These are phyloP conservation scores for Eulemur macaco DNA, from an alignment of 2,113 vertebrate species.

Conservation along the genomic window DNA sequence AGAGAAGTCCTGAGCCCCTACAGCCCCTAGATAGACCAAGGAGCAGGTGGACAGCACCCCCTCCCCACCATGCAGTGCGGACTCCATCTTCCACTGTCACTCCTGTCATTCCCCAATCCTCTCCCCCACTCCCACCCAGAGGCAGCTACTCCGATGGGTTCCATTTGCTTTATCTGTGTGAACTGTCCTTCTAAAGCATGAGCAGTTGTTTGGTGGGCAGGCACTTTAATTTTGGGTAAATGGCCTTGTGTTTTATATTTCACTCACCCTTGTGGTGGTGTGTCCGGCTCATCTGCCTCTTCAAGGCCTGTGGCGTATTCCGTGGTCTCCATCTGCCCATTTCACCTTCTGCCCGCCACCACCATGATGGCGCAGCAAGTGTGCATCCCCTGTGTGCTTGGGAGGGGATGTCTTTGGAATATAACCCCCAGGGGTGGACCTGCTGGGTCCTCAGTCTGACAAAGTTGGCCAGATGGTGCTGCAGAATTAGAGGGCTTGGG, in stretches of 20 bases:
- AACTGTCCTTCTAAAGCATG: not conserved
- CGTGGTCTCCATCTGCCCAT: too few relatives aligned
- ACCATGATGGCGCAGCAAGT: not conserved
- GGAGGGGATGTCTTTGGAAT: not conserved
- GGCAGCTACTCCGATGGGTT: not conserved
- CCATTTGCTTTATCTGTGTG: too few relatives aligned
- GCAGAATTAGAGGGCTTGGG: not conserved
- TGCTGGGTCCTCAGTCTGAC: not conserved
- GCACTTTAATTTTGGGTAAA: not conserved
- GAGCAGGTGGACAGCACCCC: not conserved
- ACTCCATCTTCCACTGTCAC: not conserved
- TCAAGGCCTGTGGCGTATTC: not conserved
- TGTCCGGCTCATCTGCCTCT: not conserved
- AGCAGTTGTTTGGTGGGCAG: not conserved
- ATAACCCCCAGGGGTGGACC: not conserved
- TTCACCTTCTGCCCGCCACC: not conserved
- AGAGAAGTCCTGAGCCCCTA: not conserved
- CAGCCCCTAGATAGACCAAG: not conserved
- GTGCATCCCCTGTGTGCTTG: not conserved
- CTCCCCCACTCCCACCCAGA: not conserved
- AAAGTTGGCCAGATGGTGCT: not conserved
- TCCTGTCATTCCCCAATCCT: too few relatives aligned
- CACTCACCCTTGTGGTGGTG: too few relatives aligned
- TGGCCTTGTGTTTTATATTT: not conserved
- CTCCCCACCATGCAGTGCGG: too few relatives aligned